phyloP scores from a whole-genome alignment of 2,113 vertebrate genomes.

The Suncus etruscus region DNA sequence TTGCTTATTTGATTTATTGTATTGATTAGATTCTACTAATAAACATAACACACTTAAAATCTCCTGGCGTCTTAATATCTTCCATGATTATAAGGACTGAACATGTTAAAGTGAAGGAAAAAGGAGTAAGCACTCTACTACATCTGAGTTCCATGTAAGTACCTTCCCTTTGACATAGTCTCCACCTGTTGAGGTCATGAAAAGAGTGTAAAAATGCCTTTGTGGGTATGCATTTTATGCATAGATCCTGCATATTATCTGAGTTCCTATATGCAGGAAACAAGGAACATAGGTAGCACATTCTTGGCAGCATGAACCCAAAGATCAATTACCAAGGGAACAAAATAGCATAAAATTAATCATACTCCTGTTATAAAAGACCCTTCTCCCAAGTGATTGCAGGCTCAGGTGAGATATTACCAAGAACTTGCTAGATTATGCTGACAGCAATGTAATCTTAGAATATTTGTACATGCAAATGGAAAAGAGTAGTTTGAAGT shows the following conservation, averaged over 20 bases:
- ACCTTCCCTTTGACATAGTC: background rate
- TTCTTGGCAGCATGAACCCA: background rate
- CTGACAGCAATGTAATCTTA: background rate
- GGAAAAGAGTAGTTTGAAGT: background rate
- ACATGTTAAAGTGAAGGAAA: background rate
- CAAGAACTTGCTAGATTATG: background rate
- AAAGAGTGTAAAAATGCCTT: background rate
- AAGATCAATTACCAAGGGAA: background rate
- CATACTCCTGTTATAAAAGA: background rate
- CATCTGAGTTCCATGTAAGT: too few species aligned
- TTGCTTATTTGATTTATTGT: background rate
- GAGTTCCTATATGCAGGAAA: background rate
- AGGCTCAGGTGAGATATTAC: background rate
- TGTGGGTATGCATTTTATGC: background rate
- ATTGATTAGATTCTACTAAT: background rate
- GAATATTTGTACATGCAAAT: background rate
- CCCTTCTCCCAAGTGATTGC: background rate
- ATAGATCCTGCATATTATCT: background rate
- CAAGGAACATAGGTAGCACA: background rate
- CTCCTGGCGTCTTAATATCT: background rate
- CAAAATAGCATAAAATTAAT: background rate
- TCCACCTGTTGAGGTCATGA: background rate
- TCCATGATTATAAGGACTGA: background rate
- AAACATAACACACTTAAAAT: accelerated
- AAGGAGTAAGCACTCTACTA: background rate